Conservation (phyloP, 2,797 vertebrate genomes). For the Percopsis omiscomaycus region DNA sequence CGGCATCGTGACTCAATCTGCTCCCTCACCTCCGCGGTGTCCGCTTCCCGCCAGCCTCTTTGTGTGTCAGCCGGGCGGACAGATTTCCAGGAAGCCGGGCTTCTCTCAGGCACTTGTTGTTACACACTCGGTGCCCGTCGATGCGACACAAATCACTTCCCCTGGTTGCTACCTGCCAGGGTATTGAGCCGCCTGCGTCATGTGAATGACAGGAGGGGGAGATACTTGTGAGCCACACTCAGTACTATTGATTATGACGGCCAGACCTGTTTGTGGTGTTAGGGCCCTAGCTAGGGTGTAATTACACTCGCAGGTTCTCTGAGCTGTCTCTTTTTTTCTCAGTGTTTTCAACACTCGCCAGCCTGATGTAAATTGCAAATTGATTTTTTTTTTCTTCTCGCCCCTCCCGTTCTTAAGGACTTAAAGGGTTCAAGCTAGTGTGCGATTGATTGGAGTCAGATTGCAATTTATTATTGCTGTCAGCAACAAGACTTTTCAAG, state of each 20-base stretch:
- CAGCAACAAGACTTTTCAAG: conserved; percentile 77
- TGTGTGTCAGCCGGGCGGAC: conserved; percentile 53
- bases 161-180: conserved; percentile 54
- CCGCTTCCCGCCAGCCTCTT: conserved; percentile 38
- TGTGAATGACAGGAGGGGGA: conserved; percentile 44
- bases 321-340: conserved; percentile 69
- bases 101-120: conserved; percentile 47
- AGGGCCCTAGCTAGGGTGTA: conserved; percentile 57
- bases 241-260: conserved; percentile 64
- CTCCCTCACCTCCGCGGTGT: conserved; percentile 40
- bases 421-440: conserved; percentile 78
- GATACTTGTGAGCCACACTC: conserved; percentile 40
- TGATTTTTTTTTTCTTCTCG: conserved; percentile 72
- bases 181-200: conserved; percentile 39
- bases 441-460: conserved; percentile 76
- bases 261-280: conserved; percentile 56
- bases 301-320: conserved; percentile 64
- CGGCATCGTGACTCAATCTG: conserved; percentile 37
- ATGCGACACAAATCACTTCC: conserved; percentile 66
- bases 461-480: conserved; percentile 80
- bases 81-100: conserved; percentile 46
- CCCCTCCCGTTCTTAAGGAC: conserved; percentile 77
- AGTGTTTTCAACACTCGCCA: conserved; percentile 75
- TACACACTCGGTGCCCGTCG: conserved; percentile 54
- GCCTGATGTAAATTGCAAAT: conserved; percentile 81